Evolutionary conservation across 2,888 invertebrate species (phyloP).

Genomic region (Drosophila recens): DNA sequence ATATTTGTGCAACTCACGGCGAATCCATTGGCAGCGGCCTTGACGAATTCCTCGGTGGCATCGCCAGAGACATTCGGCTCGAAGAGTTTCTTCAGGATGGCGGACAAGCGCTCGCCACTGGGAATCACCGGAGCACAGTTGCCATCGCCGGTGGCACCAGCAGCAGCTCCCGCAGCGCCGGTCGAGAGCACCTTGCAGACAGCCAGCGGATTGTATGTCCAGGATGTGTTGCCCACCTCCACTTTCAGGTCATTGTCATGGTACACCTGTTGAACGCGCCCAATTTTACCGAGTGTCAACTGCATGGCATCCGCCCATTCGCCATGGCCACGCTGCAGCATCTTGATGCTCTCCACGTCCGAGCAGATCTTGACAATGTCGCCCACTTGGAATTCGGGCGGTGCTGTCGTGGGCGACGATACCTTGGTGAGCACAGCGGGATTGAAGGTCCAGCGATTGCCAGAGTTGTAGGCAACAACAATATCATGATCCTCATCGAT

Average conservation of each 20-base stretch:
- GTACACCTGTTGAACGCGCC: slow-evolving; percentile 98
- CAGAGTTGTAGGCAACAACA: slow-evolving; percentile 98
- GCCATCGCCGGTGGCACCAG: slow-evolving; percentile 80
- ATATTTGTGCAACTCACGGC: slow-evolving; percentile 85
- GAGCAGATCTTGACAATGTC: slow-evolving; percentile 98
- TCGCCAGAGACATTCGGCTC: slow-evolving; percentile 98
- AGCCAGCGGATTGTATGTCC: slow-evolving; percentile 98
- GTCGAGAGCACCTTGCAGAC: slow-evolving; percentile 93
- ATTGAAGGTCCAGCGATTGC: slow-evolving; percentile 99
- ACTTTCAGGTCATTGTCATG: slow-evolving; percentile 99
- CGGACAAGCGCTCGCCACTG: slow-evolving; percentile 93
- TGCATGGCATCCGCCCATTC: slow-evolving; percentile 99
- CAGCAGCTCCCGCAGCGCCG: slow-evolving; percentile 28
- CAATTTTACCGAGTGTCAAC: slow-evolving; percentile 97
- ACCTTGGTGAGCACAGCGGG: slow-evolving; percentile 98
- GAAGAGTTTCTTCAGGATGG: slow-evolving; percentile 96
- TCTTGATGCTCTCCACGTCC: slow-evolving; percentile 96
- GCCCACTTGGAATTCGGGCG: slow-evolving; percentile 94
- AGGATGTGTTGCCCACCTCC: slow-evolving; percentile 98
- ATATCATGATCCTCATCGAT: slow-evolving; percentile 99
- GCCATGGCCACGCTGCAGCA: slow-evolving; percentile 96
- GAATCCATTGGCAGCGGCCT: slow-evolving; percentile 98
- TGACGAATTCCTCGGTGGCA: slow-evolving; percentile 97
- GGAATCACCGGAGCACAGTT: slow-evolving; percentile 84
- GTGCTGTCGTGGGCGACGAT: slow-evolving; percentile 85